Conservation (phyloP, 2,113 vertebrate species). For the Brachyhypopomus gauderio region DNA sequence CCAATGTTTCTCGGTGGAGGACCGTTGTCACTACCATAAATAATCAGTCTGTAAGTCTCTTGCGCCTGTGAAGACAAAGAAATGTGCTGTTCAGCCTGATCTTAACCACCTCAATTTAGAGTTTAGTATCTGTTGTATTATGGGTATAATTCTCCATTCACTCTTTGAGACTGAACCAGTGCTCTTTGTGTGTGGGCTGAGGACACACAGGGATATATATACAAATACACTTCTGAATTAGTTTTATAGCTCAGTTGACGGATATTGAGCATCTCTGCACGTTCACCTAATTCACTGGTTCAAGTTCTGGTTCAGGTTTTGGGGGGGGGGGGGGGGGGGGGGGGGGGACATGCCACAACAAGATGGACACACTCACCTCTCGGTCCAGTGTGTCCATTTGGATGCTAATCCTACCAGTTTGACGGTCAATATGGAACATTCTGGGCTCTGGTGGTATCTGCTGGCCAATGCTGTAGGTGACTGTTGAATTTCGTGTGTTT, state of each 20-base stretch:
- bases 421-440: conserved; percentile 82
- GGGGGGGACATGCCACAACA: background rate
- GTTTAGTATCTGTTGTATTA: too few relatives aligned
- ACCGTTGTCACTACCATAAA: conserved; percentile 82
- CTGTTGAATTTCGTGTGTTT: conserved; percentile 71
- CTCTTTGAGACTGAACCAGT: too few relatives aligned
- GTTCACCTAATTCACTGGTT: too few relatives aligned
- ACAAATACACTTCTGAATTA: too few relatives aligned
- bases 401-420: conserved; percentile 80
- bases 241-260: too few relatives aligned
- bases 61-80: conserved; percentile 70
- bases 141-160: too few relatives aligned
- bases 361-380: conserved; percentile 76
- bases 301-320: too few relatives aligned
- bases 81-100: background rate
- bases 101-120: too few relatives aligned
- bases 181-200: too few relatives aligned
- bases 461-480: conserved; percentile 81
- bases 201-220: too few relatives aligned
- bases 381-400: conserved; percentile 80
- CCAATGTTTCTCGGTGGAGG: conserved; percentile 69
- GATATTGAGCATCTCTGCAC: too few relatives aligned
- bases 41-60: conserved; percentile 76
- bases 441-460: conserved; percentile 66
- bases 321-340: background rate